A percentile compares a stretch with the other conserved stretches of the same genome.
phyloP scores from a whole-genome alignment of 2,113 vertebrate species.

The Synodontis membranacea region DNA sequence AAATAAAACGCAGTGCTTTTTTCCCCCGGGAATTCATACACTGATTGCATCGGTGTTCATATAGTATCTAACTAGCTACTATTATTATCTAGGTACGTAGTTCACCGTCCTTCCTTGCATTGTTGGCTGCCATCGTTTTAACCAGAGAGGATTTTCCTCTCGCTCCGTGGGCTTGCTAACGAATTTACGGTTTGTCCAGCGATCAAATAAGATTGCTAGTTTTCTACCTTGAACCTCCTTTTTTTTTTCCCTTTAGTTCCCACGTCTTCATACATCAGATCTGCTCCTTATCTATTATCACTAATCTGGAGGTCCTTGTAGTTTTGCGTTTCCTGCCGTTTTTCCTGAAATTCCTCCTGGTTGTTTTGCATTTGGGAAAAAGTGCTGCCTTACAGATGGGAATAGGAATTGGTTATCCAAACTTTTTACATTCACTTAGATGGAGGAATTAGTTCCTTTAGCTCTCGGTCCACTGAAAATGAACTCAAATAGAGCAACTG shows the following conservation, averaged over 20 bases:
- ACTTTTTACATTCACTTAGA: not conserved
- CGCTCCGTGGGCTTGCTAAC: not conserved
- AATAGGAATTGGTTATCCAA: too few relatives aligned
- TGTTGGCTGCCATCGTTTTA: not conserved
- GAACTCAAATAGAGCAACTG: not conserved
- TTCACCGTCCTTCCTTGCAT: not conserved
- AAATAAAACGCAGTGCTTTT: not conserved
- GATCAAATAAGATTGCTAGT: not conserved
- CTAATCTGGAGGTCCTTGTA: not conserved
- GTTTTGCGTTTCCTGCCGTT: not conserved
- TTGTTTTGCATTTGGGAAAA: not conserved
- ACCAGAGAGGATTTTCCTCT: too few relatives aligned
- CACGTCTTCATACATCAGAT: not conserved
- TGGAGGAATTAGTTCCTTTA: not conserved
- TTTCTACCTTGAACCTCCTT: too few relatives aligned
- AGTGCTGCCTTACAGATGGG: not conserved
- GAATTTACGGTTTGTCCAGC: not conserved
- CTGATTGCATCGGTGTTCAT: not conserved
- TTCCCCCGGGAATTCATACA: not conserved
- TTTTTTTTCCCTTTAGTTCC: not conserved
- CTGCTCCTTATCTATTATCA: not conserved
- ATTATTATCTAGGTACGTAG: not conserved
- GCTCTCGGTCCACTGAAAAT: not conserved
- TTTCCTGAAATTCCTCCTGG: not conserved
- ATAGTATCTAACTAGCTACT: too few relatives aligned